These are phyloP conservation scores for Dexiosoma caninum DNA, from an alignment of 2,888 invertebrate species.

Conservation along the genomic window DNA sequence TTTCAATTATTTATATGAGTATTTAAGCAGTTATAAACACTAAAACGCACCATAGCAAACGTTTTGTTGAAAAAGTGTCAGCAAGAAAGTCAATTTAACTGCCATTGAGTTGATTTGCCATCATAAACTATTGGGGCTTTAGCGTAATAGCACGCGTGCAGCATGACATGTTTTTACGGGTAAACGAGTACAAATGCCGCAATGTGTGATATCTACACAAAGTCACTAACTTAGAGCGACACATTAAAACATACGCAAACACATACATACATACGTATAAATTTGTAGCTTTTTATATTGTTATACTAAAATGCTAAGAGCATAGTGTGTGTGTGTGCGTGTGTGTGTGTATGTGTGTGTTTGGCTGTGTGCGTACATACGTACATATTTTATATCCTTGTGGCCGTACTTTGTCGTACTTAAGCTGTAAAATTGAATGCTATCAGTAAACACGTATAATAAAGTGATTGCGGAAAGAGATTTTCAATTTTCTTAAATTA, in stretches of 20 bases:
- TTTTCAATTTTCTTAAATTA: conserved; percentile 61
- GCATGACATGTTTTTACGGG: conserved; percentile 27
- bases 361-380: too few relatives aligned
- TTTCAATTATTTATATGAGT: conserved; percentile 44
- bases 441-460: conserved; percentile 54
- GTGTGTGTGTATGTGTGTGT: not conserved
- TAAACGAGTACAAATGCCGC: conserved; percentile 36
- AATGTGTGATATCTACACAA: conserved; percentile 1
- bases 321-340: not conserved
- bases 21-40: conserved; percentile 19
- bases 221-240: too few relatives aligned
- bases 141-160: conserved; percentile 24
- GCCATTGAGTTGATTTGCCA: conserved; percentile 25
- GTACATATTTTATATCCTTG: conserved; percentile 43
- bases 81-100: conserved; percentile 9
- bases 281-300: not conserved
- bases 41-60: not conserved
- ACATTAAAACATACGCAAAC: not conserved
- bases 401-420: conserved; percentile 57
- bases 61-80: not conserved
- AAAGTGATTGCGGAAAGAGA: conserved; percentile 62
- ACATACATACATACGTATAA: not conserved
- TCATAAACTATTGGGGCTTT: conserved; percentile 50
- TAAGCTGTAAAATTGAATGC: conserved; percentile 58
- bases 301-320: not conserved